Conservation (phyloP, 2,797 vertebrate species). For the Amblyopsis hoosieri region DNA sequence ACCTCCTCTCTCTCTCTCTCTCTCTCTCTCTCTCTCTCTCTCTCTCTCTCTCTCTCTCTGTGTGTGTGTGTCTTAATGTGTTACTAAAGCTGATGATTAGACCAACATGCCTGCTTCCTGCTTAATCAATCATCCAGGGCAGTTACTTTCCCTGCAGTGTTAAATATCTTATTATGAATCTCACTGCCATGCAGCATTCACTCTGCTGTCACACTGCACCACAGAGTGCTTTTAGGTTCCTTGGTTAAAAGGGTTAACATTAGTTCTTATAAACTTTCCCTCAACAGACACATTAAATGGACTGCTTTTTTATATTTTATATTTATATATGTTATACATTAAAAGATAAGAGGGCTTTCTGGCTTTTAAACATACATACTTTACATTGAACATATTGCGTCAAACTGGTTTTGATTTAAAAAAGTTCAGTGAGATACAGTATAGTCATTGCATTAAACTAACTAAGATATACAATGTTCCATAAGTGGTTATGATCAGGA, state of each 20-base stretch:
- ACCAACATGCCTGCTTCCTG: not conserved
- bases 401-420: too few relatives aligned
- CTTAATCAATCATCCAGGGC: conserved; percentile 34
- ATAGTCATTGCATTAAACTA: too few relatives aligned
- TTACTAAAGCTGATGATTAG: conserved; percentile 21
- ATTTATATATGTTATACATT: too few relatives aligned
- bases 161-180: conserved; percentile 18
- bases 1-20: not conserved
- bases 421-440: too few relatives aligned
- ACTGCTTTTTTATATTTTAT: too few relatives aligned
- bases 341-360: not conserved
- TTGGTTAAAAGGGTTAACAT: conserved; percentile 6
- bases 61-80: not conserved
- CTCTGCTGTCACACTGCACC: conserved; percentile 14
- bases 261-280: not conserved
- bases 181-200: not conserved
- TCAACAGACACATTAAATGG: not conserved
- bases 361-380: too few relatives aligned
- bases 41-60: not conserved
- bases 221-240: conserved; percentile 7
- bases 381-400: too few relatives aligned
- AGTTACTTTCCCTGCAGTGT: conserved; percentile 16
- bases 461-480: too few relatives aligned
- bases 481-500: too few relatives aligned
- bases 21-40: conserved; percentile 3